These are phyloP conservation scores for Microctonus hyperodae DNA, from an alignment of 2,888 invertebrate species.

Conservation along the genomic window DNA sequence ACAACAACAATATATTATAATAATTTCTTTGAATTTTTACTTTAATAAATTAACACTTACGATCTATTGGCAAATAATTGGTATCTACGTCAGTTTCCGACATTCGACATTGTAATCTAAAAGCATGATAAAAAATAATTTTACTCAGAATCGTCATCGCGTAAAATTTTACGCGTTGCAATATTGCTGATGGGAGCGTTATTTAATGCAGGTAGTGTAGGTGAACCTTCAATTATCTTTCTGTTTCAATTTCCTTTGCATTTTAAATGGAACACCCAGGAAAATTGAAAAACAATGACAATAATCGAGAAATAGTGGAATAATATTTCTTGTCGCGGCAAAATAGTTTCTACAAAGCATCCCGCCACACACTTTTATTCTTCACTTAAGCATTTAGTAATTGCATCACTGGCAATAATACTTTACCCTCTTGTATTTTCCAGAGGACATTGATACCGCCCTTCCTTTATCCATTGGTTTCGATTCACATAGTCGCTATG, in stretches of 20 bases:
- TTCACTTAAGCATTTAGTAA: not conserved
- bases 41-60: constrained; percentile 1
- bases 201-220: not conserved
- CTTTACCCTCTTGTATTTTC: constrained; percentile 30
- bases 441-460: constrained; percentile 5
- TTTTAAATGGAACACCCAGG: constrained; percentile 11
- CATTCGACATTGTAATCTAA: constrained; percentile 3
- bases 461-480: constrained; percentile 18
- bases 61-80: not conserved
- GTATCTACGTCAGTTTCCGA: not conserved
- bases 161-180: not conserved
- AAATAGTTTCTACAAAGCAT: not conserved
- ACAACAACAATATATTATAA: not conserved
- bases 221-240: not conserved
- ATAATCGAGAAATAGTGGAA: not conserved
- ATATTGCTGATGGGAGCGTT: not conserved
- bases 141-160: constrained; percentile 4
- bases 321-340: not conserved
- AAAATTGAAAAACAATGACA: constrained; percentile 5
- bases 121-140: constrained; percentile 10
- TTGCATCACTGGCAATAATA: not conserved
- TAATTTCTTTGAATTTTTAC: not conserved
- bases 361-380: not conserved
- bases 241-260: constrained; percentile 1
- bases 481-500: constrained; percentile 16